Evolutionary conservation across 2,888 invertebrate genomes (phyloP).

Genomic region (Eilema depressum): DNA sequence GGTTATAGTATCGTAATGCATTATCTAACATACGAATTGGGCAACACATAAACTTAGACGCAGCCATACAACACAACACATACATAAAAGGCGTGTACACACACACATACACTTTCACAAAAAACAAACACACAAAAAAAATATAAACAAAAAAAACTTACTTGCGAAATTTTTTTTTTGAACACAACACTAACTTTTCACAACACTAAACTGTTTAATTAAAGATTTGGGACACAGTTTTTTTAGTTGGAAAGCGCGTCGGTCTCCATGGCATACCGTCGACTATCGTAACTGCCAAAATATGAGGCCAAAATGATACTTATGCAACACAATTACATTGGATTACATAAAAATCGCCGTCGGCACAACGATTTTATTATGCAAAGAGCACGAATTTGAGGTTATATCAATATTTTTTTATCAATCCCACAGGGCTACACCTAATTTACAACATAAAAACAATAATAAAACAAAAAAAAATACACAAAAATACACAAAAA

Average conservation of each 20-base stretch:
- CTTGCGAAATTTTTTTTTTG: conserved; percentile 33
- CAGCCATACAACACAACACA: conserved; percentile 36
- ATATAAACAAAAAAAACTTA: conserved; percentile 36
- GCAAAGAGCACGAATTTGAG: conserved; percentile 60
- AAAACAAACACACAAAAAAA: conserved; percentile 9
- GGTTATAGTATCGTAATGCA: conserved; percentile 48
- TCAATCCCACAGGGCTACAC: conserved; percentile 34
- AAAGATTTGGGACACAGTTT: conserved; percentile 41
- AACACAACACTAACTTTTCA: conserved; percentile 43
- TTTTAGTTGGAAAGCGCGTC: conserved; percentile 66
- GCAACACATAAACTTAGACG: conserved; percentile 43
- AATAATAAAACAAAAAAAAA: neutral
- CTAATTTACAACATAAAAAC: conserved; percentile 4
- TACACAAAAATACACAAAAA: conserved; percentile 10
- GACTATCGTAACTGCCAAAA: conserved; percentile 79
- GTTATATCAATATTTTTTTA: conserved; percentile 67
- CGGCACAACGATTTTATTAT: conserved; percentile 65
- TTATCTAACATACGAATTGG: conserved; percentile 55
- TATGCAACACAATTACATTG: conserved; percentile 80
- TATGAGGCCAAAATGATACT: conserved; percentile 80
- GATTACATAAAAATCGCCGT: conserved; percentile 83
- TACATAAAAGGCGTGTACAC: conserved; percentile 27
- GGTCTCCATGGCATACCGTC: conserved; percentile 68
- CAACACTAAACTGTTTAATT: conserved; percentile 40
- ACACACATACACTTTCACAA: conserved; percentile 43